Conservation (phyloP, 2,797 vertebrate species). For the Lithobates sylvaticus region DNA sequence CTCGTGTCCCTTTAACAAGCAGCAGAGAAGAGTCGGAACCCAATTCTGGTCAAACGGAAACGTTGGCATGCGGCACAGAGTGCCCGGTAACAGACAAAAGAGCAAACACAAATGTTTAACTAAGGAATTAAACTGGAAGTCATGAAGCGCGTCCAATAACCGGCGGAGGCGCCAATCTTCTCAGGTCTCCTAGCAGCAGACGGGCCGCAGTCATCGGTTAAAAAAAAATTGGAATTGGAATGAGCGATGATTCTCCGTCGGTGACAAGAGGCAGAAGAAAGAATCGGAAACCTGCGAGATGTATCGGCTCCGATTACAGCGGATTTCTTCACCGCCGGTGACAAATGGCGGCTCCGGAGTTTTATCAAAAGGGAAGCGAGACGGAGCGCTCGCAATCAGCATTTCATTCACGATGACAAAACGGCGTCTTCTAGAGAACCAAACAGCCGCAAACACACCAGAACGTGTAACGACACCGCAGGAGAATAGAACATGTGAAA, state of each 20-base stretch:
- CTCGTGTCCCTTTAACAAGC: background rate
- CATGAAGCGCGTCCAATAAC: slow-evolving; percentile 15
- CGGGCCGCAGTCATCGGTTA: background rate
- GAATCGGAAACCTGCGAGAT: background rate
- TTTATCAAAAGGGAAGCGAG: too few species aligned
- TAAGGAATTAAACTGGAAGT: slow-evolving; percentile 44
- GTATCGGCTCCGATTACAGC: background rate
- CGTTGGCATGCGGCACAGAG: background rate
- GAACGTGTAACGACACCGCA: too few species aligned
- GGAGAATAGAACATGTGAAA: too few species aligned
- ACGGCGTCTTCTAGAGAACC: background rate
- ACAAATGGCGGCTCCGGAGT: too few species aligned
- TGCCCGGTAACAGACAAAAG: slow-evolving; percentile 48
- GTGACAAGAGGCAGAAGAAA: background rate
- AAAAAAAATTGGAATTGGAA: background rate
- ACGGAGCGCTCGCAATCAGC: background rate
- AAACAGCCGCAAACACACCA: background rate
- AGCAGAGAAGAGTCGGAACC: background rate
- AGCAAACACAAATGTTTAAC: slow-evolving; percentile 53
- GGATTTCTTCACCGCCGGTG: background rate
- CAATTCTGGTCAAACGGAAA: background rate
- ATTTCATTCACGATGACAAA: background rate
- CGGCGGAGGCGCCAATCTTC: background rate
- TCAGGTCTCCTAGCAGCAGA: slow-evolving; percentile 53
- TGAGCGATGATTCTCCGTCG: background rate